These are phyloP conservation scores for Mizuhopecten yessoensis DNA, from an alignment of 1,140 invertebrate species.

Conservation along the genomic window DNA sequence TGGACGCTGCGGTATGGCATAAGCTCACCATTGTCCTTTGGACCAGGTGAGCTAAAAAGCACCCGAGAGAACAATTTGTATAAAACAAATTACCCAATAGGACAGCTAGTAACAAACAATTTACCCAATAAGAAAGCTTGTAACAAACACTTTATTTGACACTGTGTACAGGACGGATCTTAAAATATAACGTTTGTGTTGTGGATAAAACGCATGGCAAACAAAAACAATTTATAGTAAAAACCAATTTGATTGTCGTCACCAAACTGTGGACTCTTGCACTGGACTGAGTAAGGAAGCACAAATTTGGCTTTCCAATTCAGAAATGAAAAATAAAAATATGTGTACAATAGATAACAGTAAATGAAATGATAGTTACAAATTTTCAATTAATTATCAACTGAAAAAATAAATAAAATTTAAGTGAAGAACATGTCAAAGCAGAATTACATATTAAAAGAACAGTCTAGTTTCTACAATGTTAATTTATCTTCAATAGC, in stretches of 20 bases:
- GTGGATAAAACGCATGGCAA: background rate
- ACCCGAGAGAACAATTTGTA: too few species aligned
- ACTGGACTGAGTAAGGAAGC: background rate
- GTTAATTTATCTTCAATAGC: background rate
- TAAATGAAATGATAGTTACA: background rate
- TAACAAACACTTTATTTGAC: conserved; percentile 26
- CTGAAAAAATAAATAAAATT: background rate
- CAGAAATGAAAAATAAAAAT: background rate
- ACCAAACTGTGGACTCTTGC: background rate
- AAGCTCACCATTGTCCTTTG: too few species aligned
- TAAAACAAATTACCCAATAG: too few species aligned
- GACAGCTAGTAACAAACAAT: too few species aligned
- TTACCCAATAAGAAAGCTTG: too few species aligned
- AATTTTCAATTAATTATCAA: background rate
- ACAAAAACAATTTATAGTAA: background rate
- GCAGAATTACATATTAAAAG: background rate
- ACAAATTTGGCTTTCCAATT: background rate
- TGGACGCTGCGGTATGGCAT: too few species aligned
- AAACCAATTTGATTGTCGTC: conserved; percentile 38
- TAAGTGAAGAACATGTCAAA: background rate
- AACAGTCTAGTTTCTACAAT: background rate
- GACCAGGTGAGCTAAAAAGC: too few species aligned
- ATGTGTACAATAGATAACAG: background rate
- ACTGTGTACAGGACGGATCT: conserved; percentile 1
- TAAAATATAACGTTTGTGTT: background rate